Percentiles rank a stretch among this genome's conserved stretches.
These are phyloP conservation scores for Dicentrarchus labrax DNA, from an alignment of 2,113 vertebrate species.

Conservation along the genomic window DNA sequence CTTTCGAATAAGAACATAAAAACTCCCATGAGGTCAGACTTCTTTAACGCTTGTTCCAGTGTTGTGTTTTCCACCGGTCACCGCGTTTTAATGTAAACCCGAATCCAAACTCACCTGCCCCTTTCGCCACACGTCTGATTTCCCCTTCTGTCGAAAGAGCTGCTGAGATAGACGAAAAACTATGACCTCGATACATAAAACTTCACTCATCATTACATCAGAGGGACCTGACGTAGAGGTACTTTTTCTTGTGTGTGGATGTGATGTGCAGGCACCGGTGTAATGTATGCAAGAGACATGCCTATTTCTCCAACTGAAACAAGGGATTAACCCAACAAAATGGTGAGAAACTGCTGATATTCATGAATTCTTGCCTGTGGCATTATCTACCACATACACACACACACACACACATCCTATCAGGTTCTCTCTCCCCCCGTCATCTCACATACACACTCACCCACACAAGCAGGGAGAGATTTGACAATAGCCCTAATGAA, in stretches of 20 bases:
- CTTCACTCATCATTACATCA: conserved; percentile 58
- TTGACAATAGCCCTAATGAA: conserved; percentile 62
- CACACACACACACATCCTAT: conserved; percentile 28
- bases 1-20: neutral
- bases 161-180: conserved; percentile 54
- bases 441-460: conserved; percentile 12
- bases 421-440: conserved; percentile 17
- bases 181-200: conserved; percentile 52
- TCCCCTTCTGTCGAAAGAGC: conserved; percentile 30
- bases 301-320: conserved; percentile 74
- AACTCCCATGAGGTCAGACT: conserved; percentile 15
- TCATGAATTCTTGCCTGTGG: conserved; percentile 79
- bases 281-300: conserved; percentile 71
- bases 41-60: neutral
- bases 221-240: conserved; percentile 44
- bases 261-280: conserved; percentile 42
- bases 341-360: conserved; percentile 80
- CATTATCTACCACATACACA: conserved; percentile 55
- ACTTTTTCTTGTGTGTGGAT: conserved; percentile 48
- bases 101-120: conserved; percentile 32
- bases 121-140: conserved; percentile 16
- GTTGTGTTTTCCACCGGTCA: conserved; percentile 38
- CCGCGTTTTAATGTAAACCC: conserved; percentile 18
- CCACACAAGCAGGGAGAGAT: conserved; percentile 18
- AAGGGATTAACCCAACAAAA: conserved; percentile 78